Conservation (phyloP, 2,888 invertebrate genomes). For the Heteropelma amictum region DNA sequence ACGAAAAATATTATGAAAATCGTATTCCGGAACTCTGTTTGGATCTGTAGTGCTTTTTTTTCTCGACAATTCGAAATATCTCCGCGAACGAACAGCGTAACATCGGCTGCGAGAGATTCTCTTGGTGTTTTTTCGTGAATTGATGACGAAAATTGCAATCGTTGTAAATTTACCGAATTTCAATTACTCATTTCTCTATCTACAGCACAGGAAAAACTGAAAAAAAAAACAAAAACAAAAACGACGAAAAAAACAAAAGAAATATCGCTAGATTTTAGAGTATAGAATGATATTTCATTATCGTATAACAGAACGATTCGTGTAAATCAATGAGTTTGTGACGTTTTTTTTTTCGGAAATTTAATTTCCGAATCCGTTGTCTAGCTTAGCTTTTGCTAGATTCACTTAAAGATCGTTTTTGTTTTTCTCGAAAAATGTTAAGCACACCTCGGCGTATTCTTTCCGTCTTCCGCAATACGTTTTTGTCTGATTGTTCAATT, state of each 20-base stretch:
- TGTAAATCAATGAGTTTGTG: slow-evolving; percentile 24
- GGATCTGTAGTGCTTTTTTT: slow-evolving; percentile 26
- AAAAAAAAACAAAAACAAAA: slow-evolving; percentile 31
- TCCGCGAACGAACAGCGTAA: slow-evolving; percentile 65
- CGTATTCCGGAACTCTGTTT: slow-evolving; percentile 60
- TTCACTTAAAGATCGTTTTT: slow-evolving; percentile 17
- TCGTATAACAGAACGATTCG: slow-evolving; percentile 32
- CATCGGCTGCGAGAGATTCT: slow-evolving; percentile 69
- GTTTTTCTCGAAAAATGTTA: slow-evolving; percentile 7
- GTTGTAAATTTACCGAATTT: slow-evolving; percentile 66
- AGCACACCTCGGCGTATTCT: background rate
- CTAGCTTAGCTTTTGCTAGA: background rate
- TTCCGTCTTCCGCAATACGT: slow-evolving; percentile 52
- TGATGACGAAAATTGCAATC: slow-evolving; percentile 56
- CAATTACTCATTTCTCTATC: slow-evolving; percentile 63
- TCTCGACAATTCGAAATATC: slow-evolving; percentile 65
- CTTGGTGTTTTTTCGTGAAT: slow-evolving; percentile 58
- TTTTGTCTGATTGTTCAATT: too few relatives aligned
- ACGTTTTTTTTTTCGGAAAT: too few relatives aligned
- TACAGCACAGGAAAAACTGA: slow-evolving; percentile 26
- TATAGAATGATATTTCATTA: slow-evolving; percentile 27
- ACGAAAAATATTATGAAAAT: slow-evolving; percentile 8
- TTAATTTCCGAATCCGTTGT: too few relatives aligned
- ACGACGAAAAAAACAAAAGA: slow-evolving; percentile 35
- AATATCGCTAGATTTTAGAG: slow-evolving; percentile 43